Evolutionary conservation across 2,888 invertebrate species (phyloP).

Genomic region (Noctua comes): DNA sequence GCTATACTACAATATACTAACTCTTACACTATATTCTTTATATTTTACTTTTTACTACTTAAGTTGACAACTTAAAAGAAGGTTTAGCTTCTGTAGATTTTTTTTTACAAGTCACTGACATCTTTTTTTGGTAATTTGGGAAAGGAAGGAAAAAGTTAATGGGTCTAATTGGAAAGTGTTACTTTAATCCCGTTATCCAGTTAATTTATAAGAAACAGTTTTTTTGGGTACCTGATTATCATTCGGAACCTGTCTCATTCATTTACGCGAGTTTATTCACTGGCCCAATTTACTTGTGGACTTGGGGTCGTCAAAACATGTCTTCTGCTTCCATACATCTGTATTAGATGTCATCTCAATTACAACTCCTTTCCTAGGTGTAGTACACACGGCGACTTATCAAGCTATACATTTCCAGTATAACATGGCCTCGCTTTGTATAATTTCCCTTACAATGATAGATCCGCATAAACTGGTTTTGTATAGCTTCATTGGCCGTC

Average conservation of each 20-base stretch:
- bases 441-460: no score
- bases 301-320: background rate
- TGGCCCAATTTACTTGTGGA: background rate
- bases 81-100: constrained; percentile 30
- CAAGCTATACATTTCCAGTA: no score
- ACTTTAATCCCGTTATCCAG: constrained; percentile 11
- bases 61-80: constrained; percentile 22
- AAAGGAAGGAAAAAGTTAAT: constrained; percentile 36
- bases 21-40: constrained; percentile 10
- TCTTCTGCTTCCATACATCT: background rate
- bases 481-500: no score
- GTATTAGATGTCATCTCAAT: background rate
- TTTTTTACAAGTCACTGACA: constrained; percentile 23
- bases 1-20: constrained; percentile 31
- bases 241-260: no score
- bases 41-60: constrained; percentile 41
- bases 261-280: background rate
- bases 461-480: no score
- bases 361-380: no score
- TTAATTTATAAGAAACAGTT: constrained; percentile 8
- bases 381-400: no score
- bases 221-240: background rate
- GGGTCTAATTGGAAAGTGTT: constrained; percentile 42
- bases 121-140: background rate
- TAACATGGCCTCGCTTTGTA: no score